Conservation (phyloP, 2,113 vertebrate genomes). For the Haliaeetus leucogaster region DNA sequence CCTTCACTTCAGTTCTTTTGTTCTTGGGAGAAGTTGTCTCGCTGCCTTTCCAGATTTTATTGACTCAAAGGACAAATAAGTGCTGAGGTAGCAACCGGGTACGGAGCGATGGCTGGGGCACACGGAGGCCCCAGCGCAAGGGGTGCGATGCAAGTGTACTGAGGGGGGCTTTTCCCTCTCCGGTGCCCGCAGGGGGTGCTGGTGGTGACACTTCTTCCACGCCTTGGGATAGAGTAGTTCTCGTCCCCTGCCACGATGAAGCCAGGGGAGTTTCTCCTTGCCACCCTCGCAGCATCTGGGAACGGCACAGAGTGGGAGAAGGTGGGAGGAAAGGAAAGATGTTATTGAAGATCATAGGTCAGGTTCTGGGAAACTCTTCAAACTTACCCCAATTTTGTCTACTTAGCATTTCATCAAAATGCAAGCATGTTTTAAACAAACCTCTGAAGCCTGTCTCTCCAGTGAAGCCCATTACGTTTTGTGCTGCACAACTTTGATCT, state of each 20-base stretch:
- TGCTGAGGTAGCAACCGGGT: neutral
- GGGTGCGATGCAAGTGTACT: accelerated
- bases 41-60: neutral
- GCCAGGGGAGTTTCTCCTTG: neutral
- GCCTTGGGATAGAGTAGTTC: accelerated
- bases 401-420: constrained; percentile 48
- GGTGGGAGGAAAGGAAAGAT: neutral
- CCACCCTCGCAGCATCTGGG: neutral
- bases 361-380: constrained; percentile 6
- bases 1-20: neutral
- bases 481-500: constrained; percentile 58
- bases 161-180: neutral
- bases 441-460: neutral
- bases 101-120: accelerated
- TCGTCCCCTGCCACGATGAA: accelerated
- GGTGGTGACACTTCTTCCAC: neutral
- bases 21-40: neutral
- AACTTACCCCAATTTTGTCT: constrained; percentile 3
- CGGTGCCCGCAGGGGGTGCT: accelerated
- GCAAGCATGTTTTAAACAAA: neutral
- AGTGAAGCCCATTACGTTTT: constrained; percentile 2
- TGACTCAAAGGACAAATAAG: neutral
- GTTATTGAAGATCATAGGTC: neutral
- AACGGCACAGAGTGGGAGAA: neutral
- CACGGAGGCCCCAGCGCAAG: accelerated